phyloP scores from a whole-genome alignment of 2,113 vertebrate genomes.

The Rhea americana region DNA sequence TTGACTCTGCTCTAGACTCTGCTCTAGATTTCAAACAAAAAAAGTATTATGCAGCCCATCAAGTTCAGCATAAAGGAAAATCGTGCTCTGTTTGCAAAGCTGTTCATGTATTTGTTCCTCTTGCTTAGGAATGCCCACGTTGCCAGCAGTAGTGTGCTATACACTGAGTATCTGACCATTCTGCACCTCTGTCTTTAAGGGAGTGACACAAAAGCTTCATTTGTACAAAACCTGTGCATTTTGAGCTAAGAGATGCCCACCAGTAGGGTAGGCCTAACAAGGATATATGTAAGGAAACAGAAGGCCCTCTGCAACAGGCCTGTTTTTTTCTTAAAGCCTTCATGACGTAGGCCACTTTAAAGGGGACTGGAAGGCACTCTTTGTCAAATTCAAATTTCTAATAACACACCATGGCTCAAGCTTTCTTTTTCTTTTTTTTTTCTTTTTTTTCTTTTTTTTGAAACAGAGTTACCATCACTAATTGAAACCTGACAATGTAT shows the following conservation, averaged over 20 bases:
- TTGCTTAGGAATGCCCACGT: neutral
- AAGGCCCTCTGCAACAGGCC: neutral
- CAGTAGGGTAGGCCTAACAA: neutral
- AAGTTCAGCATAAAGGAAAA: neutral
- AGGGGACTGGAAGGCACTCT: conserved; percentile 36
- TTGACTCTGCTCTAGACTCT: neutral
- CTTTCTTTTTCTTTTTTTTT: neutral
- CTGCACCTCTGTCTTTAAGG: neutral
- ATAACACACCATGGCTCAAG: conserved; percentile 56
- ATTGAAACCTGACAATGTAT: conserved; percentile 69
- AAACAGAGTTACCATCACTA: conserved; percentile 44
- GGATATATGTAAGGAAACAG: neutral
- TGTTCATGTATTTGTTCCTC: neutral
- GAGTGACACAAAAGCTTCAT: neutral
- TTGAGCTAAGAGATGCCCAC: neutral
- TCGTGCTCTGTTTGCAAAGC: neutral
- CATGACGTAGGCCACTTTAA: conserved; percentile 38
- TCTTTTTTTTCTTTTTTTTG: neutral
- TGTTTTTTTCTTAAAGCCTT: conserved; percentile 47
- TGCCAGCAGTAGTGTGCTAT: conserved; percentile 32
- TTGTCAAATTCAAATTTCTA: conserved; percentile 69
- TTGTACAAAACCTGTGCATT: neutral
- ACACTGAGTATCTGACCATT: neutral
- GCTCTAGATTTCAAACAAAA: neutral
- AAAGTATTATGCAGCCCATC: neutral